Conservation (phyloP, 2,888 invertebrate species). For the Epicampocera succincta region DNA sequence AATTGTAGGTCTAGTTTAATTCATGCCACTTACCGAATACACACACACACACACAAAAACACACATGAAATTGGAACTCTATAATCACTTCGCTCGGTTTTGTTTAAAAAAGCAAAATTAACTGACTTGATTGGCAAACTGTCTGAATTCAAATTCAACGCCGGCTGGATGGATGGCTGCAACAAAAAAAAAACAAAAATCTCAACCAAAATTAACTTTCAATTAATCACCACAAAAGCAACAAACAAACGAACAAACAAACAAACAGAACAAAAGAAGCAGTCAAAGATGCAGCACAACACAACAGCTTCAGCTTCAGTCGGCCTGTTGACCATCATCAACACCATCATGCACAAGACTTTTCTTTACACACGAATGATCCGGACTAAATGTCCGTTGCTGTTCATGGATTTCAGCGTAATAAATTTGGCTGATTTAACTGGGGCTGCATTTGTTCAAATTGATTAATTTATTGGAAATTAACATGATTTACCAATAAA, state of each 20-base stretch:
- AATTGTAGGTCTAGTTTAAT: conserved; percentile 27
- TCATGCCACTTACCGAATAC: neutral
- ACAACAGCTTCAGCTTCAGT: conserved; percentile 18
- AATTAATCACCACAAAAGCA: conserved; percentile 61
- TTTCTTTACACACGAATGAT: conserved; percentile 29
- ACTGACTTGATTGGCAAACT: conserved; percentile 3
- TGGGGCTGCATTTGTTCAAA: conserved; percentile 16
- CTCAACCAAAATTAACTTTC: conserved; percentile 52
- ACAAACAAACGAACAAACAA: conserved; percentile 35
- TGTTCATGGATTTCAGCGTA: neutral
- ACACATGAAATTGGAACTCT: conserved; percentile 14
- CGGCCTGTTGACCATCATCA: conserved; percentile 30
- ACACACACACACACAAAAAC: too few species aligned
- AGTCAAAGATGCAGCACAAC: conserved; percentile 34
- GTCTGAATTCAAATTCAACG: conserved; percentile 4
- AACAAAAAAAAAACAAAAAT: conserved; percentile 11
- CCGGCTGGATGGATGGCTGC: neutral
- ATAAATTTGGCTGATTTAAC: conserved; percentile 41
- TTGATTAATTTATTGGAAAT: conserved; percentile 72
- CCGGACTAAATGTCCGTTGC: conserved; percentile 11
- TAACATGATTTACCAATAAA: conserved; percentile 79
- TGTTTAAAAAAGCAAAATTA: neutral
- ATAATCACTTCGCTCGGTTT: conserved; percentile 15
- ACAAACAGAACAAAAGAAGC: conserved; percentile 25
- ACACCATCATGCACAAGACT: neutral